Conservation (phyloP, 1,140 invertebrate species). For the Drosophila lacteicornis region DNA sequence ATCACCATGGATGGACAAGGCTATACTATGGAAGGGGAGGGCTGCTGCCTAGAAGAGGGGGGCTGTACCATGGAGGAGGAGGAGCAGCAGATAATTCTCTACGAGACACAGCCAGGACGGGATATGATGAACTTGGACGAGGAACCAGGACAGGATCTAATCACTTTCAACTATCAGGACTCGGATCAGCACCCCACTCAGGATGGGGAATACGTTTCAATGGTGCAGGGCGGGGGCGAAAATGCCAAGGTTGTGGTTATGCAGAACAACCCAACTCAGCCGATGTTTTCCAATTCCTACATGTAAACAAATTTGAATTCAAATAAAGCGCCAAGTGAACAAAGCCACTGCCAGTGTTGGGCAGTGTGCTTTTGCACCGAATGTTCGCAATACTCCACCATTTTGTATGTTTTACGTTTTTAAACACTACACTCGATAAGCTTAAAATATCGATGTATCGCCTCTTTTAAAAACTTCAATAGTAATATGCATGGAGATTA, state of each 20-base stretch:
- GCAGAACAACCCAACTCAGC: slow-evolving; percentile 51
- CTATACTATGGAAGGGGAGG: no score
- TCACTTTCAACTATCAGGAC: neutral
- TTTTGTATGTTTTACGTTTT: no score
- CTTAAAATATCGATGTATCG: no score
- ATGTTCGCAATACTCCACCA: no score
- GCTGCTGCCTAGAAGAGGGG: no score
- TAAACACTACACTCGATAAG: no score
- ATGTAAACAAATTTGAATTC: slow-evolving; percentile 31
- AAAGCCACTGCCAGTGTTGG: neutral
- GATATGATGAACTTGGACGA: slow-evolving; percentile 10
- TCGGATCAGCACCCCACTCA: neutral
- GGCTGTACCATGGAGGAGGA: slow-evolving; percentile 1
- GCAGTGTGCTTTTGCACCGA: no score
- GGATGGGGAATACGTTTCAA: slow-evolving; percentile 7
- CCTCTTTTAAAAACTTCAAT: no score
- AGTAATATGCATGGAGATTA: no score
- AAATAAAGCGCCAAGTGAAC: neutral
- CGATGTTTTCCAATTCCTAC: slow-evolving; percentile 50
- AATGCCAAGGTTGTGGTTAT: slow-evolving; percentile 66
- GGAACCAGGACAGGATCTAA: neutral
- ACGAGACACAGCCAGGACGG: slow-evolving; percentile 1
- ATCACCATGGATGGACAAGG: neutral
- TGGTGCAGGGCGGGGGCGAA: slow-evolving; percentile 23
- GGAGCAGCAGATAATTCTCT: slow-evolving; percentile 37